Evolutionary conservation across 1,140 invertebrate genomes (phyloP), one percentile per base, ranked within the genome.

Genomic region (Drosophila nikananu): DNA sequence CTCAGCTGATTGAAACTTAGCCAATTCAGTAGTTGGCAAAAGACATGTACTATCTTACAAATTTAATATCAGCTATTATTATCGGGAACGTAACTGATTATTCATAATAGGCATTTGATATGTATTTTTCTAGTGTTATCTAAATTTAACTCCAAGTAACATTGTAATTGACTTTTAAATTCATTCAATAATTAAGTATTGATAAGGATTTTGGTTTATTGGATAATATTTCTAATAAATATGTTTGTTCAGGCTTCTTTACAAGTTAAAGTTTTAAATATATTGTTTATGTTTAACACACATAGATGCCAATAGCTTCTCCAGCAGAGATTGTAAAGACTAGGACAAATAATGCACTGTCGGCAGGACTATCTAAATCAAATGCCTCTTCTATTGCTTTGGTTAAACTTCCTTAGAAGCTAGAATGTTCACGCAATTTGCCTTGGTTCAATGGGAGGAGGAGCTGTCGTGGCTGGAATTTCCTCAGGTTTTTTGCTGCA

Each of bases 401-500:
- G n/a, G 7, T 15, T 9, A 37, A 44, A 10, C 23, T 17, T 23
- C 9, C 2, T 6, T 19, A 9, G 5, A 17, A 2, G 9, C 1
- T 6, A 15, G 9, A n/a, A 4, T 10, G 17, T 27, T 73, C 13
- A 83, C 61, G 62, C 77, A 3, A 2, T 19, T 68, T 68, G 30
- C 2, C 37, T 19, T 35, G 48, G 52, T 23, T 74, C 42, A 0
- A 32, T 49, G 0, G 62, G 48, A 7, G 52, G 42, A 4, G 52
- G 23, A 10, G 42, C 21, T 25, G 35, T 35, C 7, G 39, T 41
- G 32, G 61, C 49, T 64, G 58, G 54, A 54, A 74, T 41, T 51
- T 81, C 82, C 6, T 32, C 25, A 9, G 57, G 21, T 15, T 81
- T 52, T 15, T 25, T 48, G 15, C 63, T 1, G 35, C 76, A 83